phyloP scores from a whole-genome alignment of 53 echinoderm and acorn worm genomes.

The Holothuria scabra region DNA sequence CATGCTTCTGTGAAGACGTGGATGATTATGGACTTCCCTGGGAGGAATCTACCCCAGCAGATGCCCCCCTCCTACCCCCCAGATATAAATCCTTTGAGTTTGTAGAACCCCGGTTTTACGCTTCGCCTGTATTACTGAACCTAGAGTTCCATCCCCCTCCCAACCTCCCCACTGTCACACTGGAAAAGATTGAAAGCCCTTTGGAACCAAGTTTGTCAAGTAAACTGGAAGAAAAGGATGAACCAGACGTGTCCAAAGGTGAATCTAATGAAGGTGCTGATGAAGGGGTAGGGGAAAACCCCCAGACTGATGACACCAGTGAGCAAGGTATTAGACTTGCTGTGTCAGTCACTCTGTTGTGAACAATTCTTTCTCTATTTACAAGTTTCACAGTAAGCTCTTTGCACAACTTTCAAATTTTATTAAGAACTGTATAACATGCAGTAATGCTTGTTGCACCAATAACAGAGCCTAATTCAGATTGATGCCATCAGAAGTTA shows the following conservation, averaged over 20 bases:
- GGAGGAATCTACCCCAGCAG: slow-evolving; percentile 29
- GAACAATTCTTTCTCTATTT: too few relatives aligned
- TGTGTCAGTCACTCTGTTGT: slow-evolving; percentile 11
- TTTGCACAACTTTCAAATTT: too few relatives aligned
- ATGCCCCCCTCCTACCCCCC: slow-evolving; percentile 20
- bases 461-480: too few relatives aligned
- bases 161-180: not conserved
- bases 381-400: too few relatives aligned
- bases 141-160: slow-evolving; percentile 2
- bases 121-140: slow-evolving; percentile 18
- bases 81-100: slow-evolving; percentile 21
- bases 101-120: slow-evolving; percentile 12
- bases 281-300: too few relatives aligned
- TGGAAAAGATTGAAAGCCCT: not conserved
- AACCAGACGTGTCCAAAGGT: not conserved
- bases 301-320: not conserved
- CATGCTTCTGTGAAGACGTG: slow-evolving; percentile 28
- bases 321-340: not conserved
- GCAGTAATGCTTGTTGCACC: too few relatives aligned
- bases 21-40: slow-evolving; percentile 53
- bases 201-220: too few relatives aligned
- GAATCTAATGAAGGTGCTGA: not conserved
- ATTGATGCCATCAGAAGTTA: too few relatives aligned
- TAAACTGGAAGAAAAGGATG: not conserved
- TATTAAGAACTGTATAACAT: too few relatives aligned